These are phyloP conservation scores for Pangasius larnaudii DNA, from an alignment of 2,797 vertebrate genomes.

Conservation along the genomic window DNA sequence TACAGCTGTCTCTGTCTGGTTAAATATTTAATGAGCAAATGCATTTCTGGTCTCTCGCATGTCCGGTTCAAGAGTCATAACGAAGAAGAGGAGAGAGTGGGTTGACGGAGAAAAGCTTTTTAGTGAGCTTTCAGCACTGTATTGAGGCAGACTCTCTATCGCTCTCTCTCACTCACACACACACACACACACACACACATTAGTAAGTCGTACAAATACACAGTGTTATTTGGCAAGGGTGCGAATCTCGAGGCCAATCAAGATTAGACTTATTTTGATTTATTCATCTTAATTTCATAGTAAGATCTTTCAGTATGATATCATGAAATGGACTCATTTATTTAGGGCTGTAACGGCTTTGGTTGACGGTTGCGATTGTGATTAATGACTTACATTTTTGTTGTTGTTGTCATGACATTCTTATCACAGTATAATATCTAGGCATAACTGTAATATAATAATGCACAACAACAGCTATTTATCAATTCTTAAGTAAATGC, in stretches of 20 bases:
- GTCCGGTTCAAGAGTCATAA: slow-evolving; percentile 41
- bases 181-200: neutral
- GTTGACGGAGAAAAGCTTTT: slow-evolving; percentile 39
- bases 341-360: neutral
- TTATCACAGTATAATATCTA: neutral
- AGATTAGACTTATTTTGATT: neutral
- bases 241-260: neutral
- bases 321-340: neutral
- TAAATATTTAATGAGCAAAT: slow-evolving; percentile 62
- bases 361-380: neutral
- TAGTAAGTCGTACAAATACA: neutral
- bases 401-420: neutral
- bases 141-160: neutral
- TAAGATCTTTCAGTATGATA: neutral
- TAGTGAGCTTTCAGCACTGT: slow-evolving; percentile 7
- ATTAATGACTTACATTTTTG: neutral
- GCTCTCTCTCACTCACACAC: neutral
- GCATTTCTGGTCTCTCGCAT: slow-evolving; percentile 53
- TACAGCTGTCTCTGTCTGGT: slow-evolving; percentile 36
- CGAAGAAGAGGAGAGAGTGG: slow-evolving; percentile 22
- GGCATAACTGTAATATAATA: neutral
- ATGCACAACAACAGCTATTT: neutral
- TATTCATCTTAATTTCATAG: neutral
- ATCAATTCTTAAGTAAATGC: too few relatives aligned
- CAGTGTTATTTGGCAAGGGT: neutral